phyloP scores from a whole-genome alignment of 2,888 invertebrate genomes.

The Lithodes maja region DNA sequence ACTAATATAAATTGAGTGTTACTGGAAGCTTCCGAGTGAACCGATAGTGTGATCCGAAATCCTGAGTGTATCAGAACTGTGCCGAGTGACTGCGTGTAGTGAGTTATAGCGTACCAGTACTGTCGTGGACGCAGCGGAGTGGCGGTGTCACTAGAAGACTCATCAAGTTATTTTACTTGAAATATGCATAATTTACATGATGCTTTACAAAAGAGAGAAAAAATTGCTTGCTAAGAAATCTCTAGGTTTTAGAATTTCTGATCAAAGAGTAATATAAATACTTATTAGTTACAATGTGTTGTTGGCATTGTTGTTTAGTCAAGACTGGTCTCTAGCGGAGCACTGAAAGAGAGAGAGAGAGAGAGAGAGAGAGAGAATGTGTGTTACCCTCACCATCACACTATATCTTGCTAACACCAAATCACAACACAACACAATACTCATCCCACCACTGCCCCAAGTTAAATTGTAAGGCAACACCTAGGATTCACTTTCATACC shows the following conservation, averaged over 20 bases:
- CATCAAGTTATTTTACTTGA: slow-evolving; percentile 65
- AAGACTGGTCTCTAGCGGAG: slow-evolving; percentile 63
- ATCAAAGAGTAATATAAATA: slow-evolving; percentile 68
- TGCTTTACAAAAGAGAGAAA: slow-evolving; percentile 65
- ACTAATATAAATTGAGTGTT: neutral
- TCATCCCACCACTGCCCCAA: too few species aligned
- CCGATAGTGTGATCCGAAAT: neutral
- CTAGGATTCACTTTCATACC: too few species aligned
- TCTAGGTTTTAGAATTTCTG: slow-evolving; percentile 68
- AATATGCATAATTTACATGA: slow-evolving; percentile 68
- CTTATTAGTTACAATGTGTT: slow-evolving; percentile 67
- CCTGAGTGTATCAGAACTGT: neutral
- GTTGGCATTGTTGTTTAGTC: slow-evolving; percentile 68
- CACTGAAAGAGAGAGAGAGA: slow-evolving; percentile 20
- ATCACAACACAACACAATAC: neutral
- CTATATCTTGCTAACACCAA: neutral
- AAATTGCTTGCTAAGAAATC: slow-evolving; percentile 66
- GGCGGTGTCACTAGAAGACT: slow-evolving; percentile 21
- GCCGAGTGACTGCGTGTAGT: neutral
- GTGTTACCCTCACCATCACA: neutral
- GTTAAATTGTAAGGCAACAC: too few species aligned
- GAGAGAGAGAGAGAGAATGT: slow-evolving; percentile 5
- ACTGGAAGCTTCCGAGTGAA: slow-evolving; percentile 4
- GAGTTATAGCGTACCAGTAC: slow-evolving; percentile 6
- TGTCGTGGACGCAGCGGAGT: slow-evolving; percentile 7